Evolutionary conservation across 2,888 invertebrate genomes (phyloP).

Genomic region (Rhingia rostrata): DNA sequence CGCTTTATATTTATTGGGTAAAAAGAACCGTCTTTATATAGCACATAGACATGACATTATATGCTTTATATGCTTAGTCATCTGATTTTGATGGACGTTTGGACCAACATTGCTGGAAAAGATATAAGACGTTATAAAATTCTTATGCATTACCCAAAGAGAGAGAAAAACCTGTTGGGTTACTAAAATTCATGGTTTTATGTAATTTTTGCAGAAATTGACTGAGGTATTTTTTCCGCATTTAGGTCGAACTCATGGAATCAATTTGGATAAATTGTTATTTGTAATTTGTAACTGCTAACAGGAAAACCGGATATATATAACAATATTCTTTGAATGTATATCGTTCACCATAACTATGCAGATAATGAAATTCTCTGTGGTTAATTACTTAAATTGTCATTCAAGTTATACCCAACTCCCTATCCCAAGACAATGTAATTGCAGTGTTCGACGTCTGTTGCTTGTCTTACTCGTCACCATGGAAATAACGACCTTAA

Average conservation of each 20-base stretch:
- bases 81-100: neutral
- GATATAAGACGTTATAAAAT: slow-evolving; percentile 13
- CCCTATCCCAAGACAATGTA: neutral
- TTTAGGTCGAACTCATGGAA: too few species aligned
- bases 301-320: too few species aligned
- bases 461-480: neutral
- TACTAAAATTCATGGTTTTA: too few species aligned
- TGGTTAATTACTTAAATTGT: too few species aligned
- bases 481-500: neutral
- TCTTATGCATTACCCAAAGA: slow-evolving; percentile 1
- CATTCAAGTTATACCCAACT: neutral
- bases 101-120: neutral
- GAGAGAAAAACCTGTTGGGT: slow-evolving; percentile 14
- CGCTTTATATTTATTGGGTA: neutral
- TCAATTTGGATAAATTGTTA: too few species aligned
- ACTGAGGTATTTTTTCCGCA: too few species aligned
- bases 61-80: slow-evolving; percentile 15
- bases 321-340: too few species aligned
- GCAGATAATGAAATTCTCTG: too few species aligned
- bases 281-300: too few species aligned
- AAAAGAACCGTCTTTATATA: too few species aligned
- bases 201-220: too few species aligned
- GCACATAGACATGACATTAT: neutral
- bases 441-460: neutral
- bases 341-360: too few species aligned